phyloP scores from a whole-genome alignment of 2,888 invertebrate species.

The Pachymerium ferrugineum region DNA sequence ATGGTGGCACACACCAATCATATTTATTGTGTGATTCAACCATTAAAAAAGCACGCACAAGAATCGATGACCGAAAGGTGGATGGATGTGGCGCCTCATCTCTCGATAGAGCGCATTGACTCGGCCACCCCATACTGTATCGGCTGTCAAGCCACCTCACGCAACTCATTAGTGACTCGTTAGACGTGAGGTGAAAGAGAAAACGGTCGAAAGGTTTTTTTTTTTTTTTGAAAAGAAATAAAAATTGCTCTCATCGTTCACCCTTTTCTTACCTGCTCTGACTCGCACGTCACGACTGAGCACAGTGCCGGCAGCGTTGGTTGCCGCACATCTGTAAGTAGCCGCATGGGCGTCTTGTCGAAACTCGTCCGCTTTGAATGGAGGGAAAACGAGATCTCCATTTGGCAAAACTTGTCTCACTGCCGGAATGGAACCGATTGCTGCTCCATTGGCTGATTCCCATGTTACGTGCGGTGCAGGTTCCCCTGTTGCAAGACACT shows the following conservation, averaged over 20 bases:
- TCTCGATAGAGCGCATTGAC: conserved; percentile 16
- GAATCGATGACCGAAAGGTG: conserved; percentile 23
- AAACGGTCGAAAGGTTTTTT: too few relatives aligned
- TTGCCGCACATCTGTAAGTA: conserved; percentile 8
- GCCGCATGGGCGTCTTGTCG: conserved; percentile 31
- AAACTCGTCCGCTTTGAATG: conserved; percentile 28
- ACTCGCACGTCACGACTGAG: conserved; percentile 24
- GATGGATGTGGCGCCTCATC: conserved; percentile 25
- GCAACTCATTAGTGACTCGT: conserved; percentile 27
- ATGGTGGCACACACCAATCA: neutral
- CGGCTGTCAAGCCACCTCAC: conserved; percentile 27
- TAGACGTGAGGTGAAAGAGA: conserved; percentile 27
- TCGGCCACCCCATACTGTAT: neutral
- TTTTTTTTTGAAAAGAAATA: too few relatives aligned
- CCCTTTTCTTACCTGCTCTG: conserved; percentile 30
- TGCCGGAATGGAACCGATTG: neutral
- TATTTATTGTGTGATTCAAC: neutral
- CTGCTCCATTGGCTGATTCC: neutral
- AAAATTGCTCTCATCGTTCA: neutral
- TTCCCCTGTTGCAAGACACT: conserved; percentile 9
- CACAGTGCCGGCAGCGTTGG: conserved; percentile 10
- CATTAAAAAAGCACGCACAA: neutral
- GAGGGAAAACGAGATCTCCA: conserved; percentile 28
- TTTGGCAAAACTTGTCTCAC: conserved; percentile 19
- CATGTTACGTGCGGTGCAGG: conserved; percentile 16